Percentiles rank a stretch among this genome's conserved stretches.
Conservation (phyloP, 2,113 vertebrate genomes). For the Podarcis raffonei region DNA sequence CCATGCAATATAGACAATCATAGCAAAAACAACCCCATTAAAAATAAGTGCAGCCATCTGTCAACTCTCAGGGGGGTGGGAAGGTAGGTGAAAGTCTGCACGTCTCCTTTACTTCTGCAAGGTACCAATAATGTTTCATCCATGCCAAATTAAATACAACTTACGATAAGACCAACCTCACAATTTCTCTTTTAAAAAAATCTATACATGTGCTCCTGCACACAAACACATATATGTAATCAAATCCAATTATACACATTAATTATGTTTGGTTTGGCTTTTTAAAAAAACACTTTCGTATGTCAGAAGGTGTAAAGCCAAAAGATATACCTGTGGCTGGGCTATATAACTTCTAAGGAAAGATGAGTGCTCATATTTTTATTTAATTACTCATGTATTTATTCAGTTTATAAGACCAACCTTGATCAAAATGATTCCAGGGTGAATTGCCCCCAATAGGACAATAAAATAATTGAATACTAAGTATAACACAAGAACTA, state of each 20-base stretch:
- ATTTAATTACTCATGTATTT: too few relatives aligned
- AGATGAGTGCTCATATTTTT: too few relatives aligned
- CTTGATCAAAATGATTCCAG: too few relatives aligned
- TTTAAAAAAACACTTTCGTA: neutral
- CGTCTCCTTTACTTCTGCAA: conserved; percentile 32
- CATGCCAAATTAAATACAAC: neutral
- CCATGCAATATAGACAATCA: conserved; percentile 8
- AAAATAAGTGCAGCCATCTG: conserved; percentile 49
- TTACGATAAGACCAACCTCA: neutral
- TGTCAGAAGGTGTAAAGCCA: neutral
- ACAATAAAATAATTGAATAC: too few relatives aligned
- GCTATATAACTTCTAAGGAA: too few relatives aligned
- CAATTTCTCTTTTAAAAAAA: neutral
- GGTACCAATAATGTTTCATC: neutral
- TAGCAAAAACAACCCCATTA: conserved; percentile 42
- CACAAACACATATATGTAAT: neutral
- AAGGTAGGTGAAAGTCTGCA: neutral
- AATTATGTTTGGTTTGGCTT: too few relatives aligned
- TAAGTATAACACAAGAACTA: too few relatives aligned
- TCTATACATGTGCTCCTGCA: neutral
- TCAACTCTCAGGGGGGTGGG: conserved; percentile 26
- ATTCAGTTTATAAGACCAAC: too few relatives aligned
- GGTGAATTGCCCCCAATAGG: too few relatives aligned
- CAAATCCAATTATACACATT: neutral
- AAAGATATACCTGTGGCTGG: neutral